phyloP scores from a whole-genome alignment of 2,113 vertebrate species.

The Cyprinus carpio region DNA sequence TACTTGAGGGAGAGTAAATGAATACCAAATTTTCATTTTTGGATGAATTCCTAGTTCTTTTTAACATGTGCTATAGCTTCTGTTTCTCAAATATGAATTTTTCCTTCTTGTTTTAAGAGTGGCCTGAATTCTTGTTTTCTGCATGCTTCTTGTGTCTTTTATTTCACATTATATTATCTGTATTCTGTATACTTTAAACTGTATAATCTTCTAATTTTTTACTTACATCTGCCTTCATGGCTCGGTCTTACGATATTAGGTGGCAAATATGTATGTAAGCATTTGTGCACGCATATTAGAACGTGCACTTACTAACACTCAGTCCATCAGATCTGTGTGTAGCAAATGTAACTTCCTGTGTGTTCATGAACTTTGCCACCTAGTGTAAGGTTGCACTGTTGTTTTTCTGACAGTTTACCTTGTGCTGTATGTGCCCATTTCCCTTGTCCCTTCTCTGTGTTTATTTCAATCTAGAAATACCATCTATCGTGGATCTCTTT shows the following conservation, averaged over 20 bases:
- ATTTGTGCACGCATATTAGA: background rate
- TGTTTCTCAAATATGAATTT: background rate
- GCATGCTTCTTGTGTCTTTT: conserved; percentile 1
- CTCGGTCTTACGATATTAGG: conserved; percentile 28
- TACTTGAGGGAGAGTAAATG: background rate
- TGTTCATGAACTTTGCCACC: conserved; percentile 25
- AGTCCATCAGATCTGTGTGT: background rate
- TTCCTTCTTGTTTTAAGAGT: conserved; percentile 15
- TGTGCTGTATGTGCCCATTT: conserved; percentile 28
- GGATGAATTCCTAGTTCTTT: background rate
- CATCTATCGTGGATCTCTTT: conserved; percentile 79
- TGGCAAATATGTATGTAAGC: conserved; percentile 21
- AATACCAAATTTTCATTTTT: background rate
- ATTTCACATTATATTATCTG: background rate
- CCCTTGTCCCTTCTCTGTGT: conserved; percentile 70
- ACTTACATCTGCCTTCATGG: background rate
- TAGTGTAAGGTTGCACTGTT: conserved; percentile 42
- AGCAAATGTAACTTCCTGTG: background rate
- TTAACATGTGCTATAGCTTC: background rate
- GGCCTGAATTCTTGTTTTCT: background rate
- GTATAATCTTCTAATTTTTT: background rate
- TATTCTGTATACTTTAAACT: background rate
- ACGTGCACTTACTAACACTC: background rate
- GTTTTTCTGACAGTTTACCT: conserved; percentile 60
- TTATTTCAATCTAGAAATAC: conserved; percentile 75